A percentile compares a stretch with the other conserved stretches of the same genome.
phyloP scores from a whole-genome alignment of 2,888 invertebrate genomes.

The Geophilus truncorum region DNA sequence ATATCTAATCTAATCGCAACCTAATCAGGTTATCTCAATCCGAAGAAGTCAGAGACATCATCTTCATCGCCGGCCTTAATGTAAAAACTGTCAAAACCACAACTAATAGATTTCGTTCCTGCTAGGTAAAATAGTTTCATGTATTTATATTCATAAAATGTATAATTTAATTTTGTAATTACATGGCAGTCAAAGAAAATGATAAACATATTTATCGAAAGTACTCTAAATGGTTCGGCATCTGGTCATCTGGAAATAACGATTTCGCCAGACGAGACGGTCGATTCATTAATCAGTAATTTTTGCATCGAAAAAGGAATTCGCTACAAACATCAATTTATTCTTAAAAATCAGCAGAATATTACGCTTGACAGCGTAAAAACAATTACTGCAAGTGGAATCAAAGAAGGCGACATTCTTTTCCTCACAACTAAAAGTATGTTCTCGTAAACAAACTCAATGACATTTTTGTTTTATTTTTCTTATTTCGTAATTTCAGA shows the following conservation, averaged over 20 bases:
- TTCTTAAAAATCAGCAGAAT: slow-evolving; percentile 42
- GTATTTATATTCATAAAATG: too few relatives aligned
- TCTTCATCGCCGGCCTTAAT: too few relatives aligned
- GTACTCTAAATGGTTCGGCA: slow-evolving; percentile 40
- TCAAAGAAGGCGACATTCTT: slow-evolving; percentile 44
- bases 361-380: slow-evolving; percentile 42
- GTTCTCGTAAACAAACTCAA: slow-evolving; percentile 5
- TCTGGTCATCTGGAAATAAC: slow-evolving; percentile 39
- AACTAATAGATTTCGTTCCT: too few relatives aligned
- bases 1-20: too few relatives aligned
- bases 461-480: neutral
- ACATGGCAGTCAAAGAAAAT: slow-evolving; percentile 28
- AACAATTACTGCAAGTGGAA: slow-evolving; percentile 41
- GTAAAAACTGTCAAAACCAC: too few relatives aligned
- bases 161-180: too few relatives aligned
- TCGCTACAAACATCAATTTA: slow-evolving; percentile 40
- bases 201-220: slow-evolving; percentile 40
- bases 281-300: slow-evolving; percentile 40
- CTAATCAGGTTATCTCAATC: neutral
- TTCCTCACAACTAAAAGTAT: slow-evolving; percentile 44
- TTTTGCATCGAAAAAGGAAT: slow-evolving; percentile 41
- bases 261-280: slow-evolving; percentile 38
- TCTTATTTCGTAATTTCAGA: slow-evolving; percentile 11
- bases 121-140: too few relatives aligned
- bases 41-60: neutral